Evolutionary conservation across 2,888 invertebrate genomes (phyloP).

Genomic region (Drosophila quasianomalipes): DNA sequence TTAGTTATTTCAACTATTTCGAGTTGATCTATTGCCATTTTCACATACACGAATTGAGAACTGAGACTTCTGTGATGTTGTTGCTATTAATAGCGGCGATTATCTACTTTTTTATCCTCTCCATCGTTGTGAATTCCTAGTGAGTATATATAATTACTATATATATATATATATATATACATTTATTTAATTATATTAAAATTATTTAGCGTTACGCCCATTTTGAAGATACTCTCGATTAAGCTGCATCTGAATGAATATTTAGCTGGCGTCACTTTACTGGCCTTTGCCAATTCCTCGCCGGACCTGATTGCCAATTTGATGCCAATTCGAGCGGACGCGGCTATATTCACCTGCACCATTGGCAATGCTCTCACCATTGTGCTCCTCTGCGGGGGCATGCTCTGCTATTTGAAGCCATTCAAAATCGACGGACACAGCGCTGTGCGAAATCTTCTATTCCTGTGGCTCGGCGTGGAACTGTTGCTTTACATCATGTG

Average conservation of each 20-base stretch:
- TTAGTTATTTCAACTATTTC: conserved; percentile 62
- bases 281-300: conserved; percentile 48
- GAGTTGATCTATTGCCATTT: conserved; percentile 60
- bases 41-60: conserved; percentile 16
- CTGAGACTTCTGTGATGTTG: conserved; percentile 34
- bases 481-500: conserved; percentile 19
- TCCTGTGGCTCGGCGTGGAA: conserved; percentile 40
- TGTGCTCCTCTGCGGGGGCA: conserved; percentile 52
- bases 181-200: neutral
- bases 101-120: conserved; percentile 42
- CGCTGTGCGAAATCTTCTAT: conserved; percentile 46
- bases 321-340: conserved; percentile 25
- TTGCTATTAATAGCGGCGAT: conserved; percentile 31
- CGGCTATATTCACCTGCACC: conserved; percentile 31
- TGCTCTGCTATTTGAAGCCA: conserved; percentile 55
- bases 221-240: conserved; percentile 53
- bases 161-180: neutral
- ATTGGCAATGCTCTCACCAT: conserved; percentile 31
- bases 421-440: conserved; percentile 54
- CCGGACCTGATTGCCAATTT: conserved; percentile 60
- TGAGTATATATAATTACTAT: conserved; percentile 26
- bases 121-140: conserved; percentile 42
- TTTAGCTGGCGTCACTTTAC: conserved; percentile 49
- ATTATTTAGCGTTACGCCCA: conserved; percentile 46
- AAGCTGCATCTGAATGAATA: conserved; percentile 57